These are phyloP conservation scores for Lasioglossum oenotherae DNA, from an alignment of 2,888 invertebrate genomes.

Conservation along the genomic window DNA sequence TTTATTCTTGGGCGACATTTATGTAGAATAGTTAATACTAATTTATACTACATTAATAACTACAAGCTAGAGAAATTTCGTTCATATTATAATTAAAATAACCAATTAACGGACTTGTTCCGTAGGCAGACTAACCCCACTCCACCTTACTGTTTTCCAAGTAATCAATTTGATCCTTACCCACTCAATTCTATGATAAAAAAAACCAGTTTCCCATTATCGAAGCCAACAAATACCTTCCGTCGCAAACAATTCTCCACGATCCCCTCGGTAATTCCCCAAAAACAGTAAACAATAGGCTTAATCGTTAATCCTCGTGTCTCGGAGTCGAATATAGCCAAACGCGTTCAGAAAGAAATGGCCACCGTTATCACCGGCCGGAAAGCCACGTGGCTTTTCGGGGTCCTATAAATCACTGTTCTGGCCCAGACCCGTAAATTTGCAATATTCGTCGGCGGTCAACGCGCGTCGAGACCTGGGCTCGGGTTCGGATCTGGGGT, in stretches of 20 bases:
- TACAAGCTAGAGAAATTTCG: too few species aligned
- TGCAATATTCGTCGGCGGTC: slow-evolving; percentile 10
- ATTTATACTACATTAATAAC: too few species aligned
- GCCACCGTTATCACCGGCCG: neutral
- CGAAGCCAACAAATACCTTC: neutral
- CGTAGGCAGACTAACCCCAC: too few species aligned
- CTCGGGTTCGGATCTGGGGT: neutral
- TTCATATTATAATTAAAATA: too few species aligned
- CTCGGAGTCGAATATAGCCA: neutral
- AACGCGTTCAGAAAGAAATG: neutral
- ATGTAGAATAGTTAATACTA: too few species aligned
- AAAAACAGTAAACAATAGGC: neutral
- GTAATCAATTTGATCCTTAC: neutral
- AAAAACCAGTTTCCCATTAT: neutral
- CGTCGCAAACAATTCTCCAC: neutral
- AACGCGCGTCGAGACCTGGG: neutral
- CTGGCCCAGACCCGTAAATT: neutral
- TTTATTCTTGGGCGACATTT: too few species aligned
- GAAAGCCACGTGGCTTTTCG: neutral
- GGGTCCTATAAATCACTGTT: neutral
- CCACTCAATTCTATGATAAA: neutral
- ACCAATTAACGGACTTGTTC: too few species aligned
- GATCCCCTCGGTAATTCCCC: neutral
- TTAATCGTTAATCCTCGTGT: neutral
- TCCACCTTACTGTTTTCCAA: too few species aligned